Percentiles rank a stretch among this genome's conserved stretches.
Evolutionary conservation across 2,113 vertebrate species (phyloP).

Genomic region (Silurus glanis): DNA sequence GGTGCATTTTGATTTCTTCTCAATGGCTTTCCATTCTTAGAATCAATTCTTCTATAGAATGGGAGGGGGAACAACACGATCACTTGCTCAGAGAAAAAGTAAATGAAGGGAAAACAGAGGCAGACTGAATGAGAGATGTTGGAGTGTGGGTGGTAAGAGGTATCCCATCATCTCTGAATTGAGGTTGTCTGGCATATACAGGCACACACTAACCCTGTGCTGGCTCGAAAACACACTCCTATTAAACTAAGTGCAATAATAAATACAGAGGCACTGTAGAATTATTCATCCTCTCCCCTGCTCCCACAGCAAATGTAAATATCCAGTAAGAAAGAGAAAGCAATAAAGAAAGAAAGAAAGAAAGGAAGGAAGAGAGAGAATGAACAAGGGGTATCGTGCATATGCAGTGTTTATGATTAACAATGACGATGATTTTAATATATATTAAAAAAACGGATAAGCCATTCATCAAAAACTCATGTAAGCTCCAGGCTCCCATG

Average conservation of each 20-base stretch:
- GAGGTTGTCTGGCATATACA: constrained; percentile 37
- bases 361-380: constrained; percentile 6
- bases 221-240: constrained; percentile 49
- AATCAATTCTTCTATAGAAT: constrained; percentile 45
- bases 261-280: constrained; percentile 58
- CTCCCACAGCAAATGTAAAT: background rate
- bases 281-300: constrained; percentile 57
- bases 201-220: constrained; percentile 23
- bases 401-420: background rate
- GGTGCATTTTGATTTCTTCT: constrained; percentile 55
- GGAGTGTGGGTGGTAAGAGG: constrained; percentile 29
- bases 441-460: background rate
- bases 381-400: background rate
- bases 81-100: background rate
- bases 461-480: background rate
- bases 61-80: constrained; percentile 30
- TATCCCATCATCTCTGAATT: constrained; percentile 51
- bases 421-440: background rate
- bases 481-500: background rate
- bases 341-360: background rate
- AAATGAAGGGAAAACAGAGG: background rate
- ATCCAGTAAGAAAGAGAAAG: background rate
- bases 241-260: constrained; percentile 70
- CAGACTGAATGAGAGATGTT: constrained; percentile 11
- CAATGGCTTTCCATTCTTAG: constrained; percentile 52